Evolutionary conservation across 2,888 invertebrate species (phyloP).

Genomic region (Entomobrya multifasciata): DNA sequence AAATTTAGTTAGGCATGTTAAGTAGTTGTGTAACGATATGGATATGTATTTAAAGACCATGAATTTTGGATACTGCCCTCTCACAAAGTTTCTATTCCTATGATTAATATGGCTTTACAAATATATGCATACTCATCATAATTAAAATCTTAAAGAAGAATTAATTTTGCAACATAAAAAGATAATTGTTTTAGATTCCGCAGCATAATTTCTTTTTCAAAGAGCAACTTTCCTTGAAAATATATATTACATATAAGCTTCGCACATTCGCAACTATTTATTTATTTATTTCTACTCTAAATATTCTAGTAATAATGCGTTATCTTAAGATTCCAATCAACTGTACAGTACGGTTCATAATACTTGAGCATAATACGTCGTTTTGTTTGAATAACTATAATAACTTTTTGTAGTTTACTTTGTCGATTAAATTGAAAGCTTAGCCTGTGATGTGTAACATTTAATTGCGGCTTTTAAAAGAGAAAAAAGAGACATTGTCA

Average conservation of each 20-base stretch:
- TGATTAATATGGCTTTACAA: neutral
- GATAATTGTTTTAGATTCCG: no score
- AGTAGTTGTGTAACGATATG: neutral
- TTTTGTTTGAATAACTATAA: neutral
- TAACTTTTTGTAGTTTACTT: neutral
- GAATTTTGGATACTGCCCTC: neutral
- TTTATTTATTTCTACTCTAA: neutral
- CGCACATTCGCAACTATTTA: conserved; percentile 20
- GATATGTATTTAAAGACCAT: neutral
- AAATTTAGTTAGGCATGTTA: neutral
- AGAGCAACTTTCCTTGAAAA: neutral
- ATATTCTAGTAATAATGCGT: neutral
- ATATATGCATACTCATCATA: neutral
- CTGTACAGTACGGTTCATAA: neutral
- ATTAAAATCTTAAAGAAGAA: neutral
- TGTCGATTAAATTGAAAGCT: conserved; percentile 9
- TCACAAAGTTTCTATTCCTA: no score
- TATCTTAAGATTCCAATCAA: neutral
- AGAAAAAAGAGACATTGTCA: neutral
- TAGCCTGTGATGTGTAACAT: conserved; percentile 12
- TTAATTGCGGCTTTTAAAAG: neutral
- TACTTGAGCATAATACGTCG: neutral
- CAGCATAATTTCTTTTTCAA: neutral
- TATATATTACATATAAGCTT: neutral
- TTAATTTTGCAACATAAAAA: no score